Evolutionary conservation across 2,797 vertebrate species (phyloP).

Genomic region (Epinephelus coioides): DNA sequence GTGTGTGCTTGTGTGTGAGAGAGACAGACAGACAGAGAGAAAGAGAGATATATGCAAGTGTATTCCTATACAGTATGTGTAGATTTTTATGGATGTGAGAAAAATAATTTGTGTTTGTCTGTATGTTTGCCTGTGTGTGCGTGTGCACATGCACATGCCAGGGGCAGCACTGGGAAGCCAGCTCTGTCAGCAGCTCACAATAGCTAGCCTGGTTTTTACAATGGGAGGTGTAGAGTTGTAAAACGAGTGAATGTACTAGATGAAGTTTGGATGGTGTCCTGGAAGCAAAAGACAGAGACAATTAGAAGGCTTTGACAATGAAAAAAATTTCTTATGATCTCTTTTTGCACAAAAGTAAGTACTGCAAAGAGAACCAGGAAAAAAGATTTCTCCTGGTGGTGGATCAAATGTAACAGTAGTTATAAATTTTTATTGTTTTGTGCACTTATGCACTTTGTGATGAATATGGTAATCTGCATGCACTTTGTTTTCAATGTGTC

Average conservation of each 20-base stretch:
- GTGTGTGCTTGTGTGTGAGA: constrained; percentile 29
- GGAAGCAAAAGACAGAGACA: constrained; percentile 28
- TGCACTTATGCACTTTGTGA: background rate
- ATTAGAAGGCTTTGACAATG: constrained; percentile 6
- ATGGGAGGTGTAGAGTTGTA: constrained; percentile 78
- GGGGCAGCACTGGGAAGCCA: constrained; percentile 51
- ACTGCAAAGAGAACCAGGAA: constrained; percentile 11
- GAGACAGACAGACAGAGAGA: background rate
- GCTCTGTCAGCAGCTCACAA: constrained; percentile 69
- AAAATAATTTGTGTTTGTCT: background rate
- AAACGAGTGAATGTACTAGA: constrained; percentile 68
- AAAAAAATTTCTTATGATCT: constrained; percentile 12
- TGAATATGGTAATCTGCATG: background rate
- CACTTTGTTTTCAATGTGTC: background rate
- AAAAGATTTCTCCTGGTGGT: background rate
- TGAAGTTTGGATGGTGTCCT: constrained; percentile 59
- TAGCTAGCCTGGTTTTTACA: constrained; percentile 73
- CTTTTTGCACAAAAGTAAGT: constrained; percentile 12
- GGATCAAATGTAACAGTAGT: background rate
- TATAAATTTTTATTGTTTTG: background rate
- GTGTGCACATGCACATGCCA: constrained; percentile 23
- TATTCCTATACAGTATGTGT: constrained; percentile 27
- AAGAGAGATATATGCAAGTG: constrained; percentile 1
- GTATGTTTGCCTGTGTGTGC: background rate
- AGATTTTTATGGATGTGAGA: constrained; percentile 25